Conservation (phyloP, 2,797 vertebrate genomes). For the Urophycis tenuis region DNA sequence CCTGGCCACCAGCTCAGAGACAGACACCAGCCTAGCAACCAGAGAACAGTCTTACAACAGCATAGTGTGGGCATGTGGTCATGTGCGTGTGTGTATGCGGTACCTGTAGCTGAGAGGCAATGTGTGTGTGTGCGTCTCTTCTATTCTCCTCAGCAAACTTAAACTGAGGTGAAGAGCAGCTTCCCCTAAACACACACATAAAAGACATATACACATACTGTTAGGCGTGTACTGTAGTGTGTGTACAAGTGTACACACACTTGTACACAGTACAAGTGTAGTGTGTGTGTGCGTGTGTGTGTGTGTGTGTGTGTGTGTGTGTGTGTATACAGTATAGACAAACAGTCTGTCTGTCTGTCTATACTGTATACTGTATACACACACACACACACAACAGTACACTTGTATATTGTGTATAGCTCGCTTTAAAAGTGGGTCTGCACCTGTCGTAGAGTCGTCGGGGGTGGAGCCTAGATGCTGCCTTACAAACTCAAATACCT, state of each 20-base stretch:
- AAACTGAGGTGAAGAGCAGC: slow-evolving; percentile 29
- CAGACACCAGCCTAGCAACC: slow-evolving; percentile 67
- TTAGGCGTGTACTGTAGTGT: too few species aligned
- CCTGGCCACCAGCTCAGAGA: slow-evolving; percentile 71
- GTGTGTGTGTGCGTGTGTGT: too few species aligned
- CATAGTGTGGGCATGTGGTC: neutral
- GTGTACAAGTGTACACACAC: neutral
- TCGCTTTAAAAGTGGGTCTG: neutral
- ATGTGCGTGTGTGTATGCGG: neutral
- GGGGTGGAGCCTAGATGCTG: slow-evolving; percentile 35
- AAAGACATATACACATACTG: neutral
- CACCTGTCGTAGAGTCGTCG: slow-evolving; percentile 6
- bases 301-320: too few species aligned
- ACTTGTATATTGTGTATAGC: neutral
- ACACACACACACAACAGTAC: slow-evolving; percentile 1
- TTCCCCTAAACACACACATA: neutral
- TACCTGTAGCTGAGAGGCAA: slow-evolving; percentile 59
- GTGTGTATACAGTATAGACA: too few species aligned
- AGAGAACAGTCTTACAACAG: slow-evolving; percentile 15
- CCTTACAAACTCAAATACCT: slow-evolving; percentile 56
- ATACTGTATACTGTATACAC: too few species aligned
- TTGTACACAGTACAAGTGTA: neutral
- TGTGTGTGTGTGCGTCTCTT: slow-evolving; percentile 40
- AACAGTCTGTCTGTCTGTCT: too few species aligned
- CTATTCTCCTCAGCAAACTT: slow-evolving; percentile 46